phyloP scores from a whole-genome alignment of 2,888 invertebrate species.

The Cheilosia pagana region DNA sequence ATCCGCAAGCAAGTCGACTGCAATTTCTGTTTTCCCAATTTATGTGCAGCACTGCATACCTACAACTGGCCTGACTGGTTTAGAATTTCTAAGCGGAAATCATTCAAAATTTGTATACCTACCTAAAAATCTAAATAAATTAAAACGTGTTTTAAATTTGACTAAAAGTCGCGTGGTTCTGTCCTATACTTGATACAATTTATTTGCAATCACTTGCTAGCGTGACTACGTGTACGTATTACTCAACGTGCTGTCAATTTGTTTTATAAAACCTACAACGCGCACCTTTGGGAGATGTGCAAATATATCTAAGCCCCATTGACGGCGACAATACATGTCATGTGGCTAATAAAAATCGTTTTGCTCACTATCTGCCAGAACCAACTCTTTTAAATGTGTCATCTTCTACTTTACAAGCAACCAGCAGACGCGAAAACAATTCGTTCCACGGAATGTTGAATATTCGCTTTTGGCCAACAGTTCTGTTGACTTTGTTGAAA shows the following conservation, averaged over 20 bases:
- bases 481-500: slow-evolving; percentile 9
- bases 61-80: not conserved
- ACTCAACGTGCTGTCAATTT: slow-evolving; percentile 12
- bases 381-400: too few species aligned
- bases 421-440: too few species aligned
- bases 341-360: too few species aligned
- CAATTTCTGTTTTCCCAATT: slow-evolving; percentile 10
- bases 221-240: not conserved
- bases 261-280: not conserved
- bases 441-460: too few species aligned
- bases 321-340: too few species aligned
- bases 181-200: slow-evolving; percentile 8
- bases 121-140: slow-evolving; percentile 1
- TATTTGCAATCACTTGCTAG: slow-evolving; percentile 18
- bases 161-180: not conserved
- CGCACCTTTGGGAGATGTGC: too few species aligned
- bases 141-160: not conserved
- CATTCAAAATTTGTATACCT: not conserved
- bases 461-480: not conserved
- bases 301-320: too few species aligned
- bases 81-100: slow-evolving; percentile 10
- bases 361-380: too few species aligned
- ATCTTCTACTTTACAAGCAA: too few species aligned
- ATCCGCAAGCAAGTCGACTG: slow-evolving; percentile 4
- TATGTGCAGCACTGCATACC: not conserved